Evolutionary conservation across 2,888 invertebrate species (phyloP), one percentile per base, ranked within the genome.

Genomic region (Drosophila emarginata): DNA sequence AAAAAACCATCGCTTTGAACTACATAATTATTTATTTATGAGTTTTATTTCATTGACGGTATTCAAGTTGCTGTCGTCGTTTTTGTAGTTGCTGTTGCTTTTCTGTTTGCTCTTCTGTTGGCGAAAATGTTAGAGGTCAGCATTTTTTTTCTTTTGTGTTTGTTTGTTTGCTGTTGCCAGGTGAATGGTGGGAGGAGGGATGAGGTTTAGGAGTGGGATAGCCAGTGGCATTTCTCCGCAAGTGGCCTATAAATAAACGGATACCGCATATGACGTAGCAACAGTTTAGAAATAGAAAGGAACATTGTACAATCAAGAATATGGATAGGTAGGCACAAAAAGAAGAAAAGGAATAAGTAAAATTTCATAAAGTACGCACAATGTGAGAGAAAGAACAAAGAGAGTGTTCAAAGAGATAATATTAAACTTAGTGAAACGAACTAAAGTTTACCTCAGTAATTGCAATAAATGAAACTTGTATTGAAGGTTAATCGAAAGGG

Each of bases 21-120:
- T 59, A 76, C 67, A 71, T 77, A 82, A 88, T 81, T 82, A 88
- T 88, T 75, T 80, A 82, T 82, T 82, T 75, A 77, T 69, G 64
- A 73, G 59, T 75, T 60, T 62, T 69, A 73, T 76, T 76, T 61
- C 74, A 79, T 77, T 72, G 78, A 70, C 64, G 64, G 61, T n/a
- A 4, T 18, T 28, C 11, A 28, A 28, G 26, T 51, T 64, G 57
- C 21, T 63, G 56, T 64, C 45, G 53, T 78, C 75, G 61, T 62
- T 64, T 60, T 52, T 68, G 75, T 61, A 68, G 45, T 45, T 69
- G 45, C 9, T 67, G 59, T 52, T 72, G 74, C 67, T 74, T 61
- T 67, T 74, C 67, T 71, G 74, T 74, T 67, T 51, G 51, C 56
- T 59, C 26, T 51, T 36, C 54, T 57, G 21, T 40, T 72, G 59